Base-by-base conservation (phyloP, 2,797 vertebrate species). In the Microtus californicus region DNA sequence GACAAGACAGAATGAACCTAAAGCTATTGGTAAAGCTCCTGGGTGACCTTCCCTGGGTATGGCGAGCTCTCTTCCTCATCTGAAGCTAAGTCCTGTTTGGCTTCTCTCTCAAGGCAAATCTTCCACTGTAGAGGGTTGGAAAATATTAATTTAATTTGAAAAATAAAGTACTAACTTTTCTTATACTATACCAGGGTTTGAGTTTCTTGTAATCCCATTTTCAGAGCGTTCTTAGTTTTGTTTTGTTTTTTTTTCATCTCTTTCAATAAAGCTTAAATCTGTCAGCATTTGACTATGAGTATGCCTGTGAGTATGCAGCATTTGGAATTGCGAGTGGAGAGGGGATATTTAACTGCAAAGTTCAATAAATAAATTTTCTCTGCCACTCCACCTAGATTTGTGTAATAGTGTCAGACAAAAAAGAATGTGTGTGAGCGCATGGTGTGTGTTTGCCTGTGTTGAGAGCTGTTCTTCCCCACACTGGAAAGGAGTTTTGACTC, bases 241-340 rank as follows among this genome's bases (percentile, higher is more conserved):
- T 83, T 56, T 37, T 89, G 43, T 10, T 19, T 8, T 92, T 87
- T 91, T 71, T 83, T 51, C 71, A 65, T 48, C 69, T 51, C 79
- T 96, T 95, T 89, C 89, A 96, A 93, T 71, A 95, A 94, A 45
- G 54, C 69, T 87, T 93, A 95, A 95, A 92, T 96, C 79, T 93
- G 71, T 96, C 78, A 93, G 79, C 91, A 80, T 93, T 63, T 77
- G 81, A 29, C 56, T 23, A 21, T 78, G 51, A n/a, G n/a, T 8
- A 23, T 23, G 6, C 71, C 27, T 73, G 71, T 54, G 40, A 69
- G 25, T 56, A n/a, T 51, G 48, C 79, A 54, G 34, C 86, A 80
- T 73, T 89, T 93, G 65, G 21, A 83, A 76, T 87, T 92, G 86
- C 17, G 80, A 73, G 82, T 34, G 37, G 74, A 34, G n/a, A 92